A percentile compares a stretch with the other conserved stretches of the same genome.
phyloP scores from a whole-genome alignment of 2,888 invertebrate genomes.

The Callyntrura guangdongensis region DNA sequence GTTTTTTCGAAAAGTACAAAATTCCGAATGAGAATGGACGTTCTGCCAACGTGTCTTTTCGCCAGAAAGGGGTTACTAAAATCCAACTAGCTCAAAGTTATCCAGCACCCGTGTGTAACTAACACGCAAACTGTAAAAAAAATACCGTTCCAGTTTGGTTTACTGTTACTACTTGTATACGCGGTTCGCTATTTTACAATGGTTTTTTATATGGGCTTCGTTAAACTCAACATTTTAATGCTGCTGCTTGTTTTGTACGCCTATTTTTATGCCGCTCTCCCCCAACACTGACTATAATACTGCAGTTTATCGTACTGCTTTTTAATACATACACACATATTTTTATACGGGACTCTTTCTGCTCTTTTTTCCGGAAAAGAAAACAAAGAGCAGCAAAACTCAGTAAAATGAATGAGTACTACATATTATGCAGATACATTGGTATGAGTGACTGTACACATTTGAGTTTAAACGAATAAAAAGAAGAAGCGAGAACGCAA shows the following conservation, averaged over 20 bases:
- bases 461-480: slow-evolving; percentile 21
- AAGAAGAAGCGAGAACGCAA: background rate
- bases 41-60: too few relatives aligned
- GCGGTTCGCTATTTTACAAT: slow-evolving; percentile 17
- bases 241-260: background rate
- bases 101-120: slow-evolving; percentile 19
- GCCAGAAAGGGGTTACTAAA: too few relatives aligned
- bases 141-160: background rate
- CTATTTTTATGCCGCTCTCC: slow-evolving; percentile 5
- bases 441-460: slow-evolving; percentile 20
- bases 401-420: background rate
- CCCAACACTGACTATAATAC: background rate
- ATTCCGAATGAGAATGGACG: too few relatives aligned
- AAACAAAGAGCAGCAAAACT: slow-evolving; percentile 2
- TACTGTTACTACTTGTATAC: background rate
- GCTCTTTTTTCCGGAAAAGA: background rate
- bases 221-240: slow-evolving; percentile 10
- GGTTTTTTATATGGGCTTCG: slow-evolving; percentile 6
- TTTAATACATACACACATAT: background rate
- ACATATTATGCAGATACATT: background rate
- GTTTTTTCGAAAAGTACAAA: too few relatives aligned
- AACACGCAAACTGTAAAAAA: slow-evolving; percentile 53
- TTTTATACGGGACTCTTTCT: background rate
- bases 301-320: background rate
- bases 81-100: background rate